Conservation (phyloP, 2,797 vertebrate genomes). For the Sebastes minor region DNA sequence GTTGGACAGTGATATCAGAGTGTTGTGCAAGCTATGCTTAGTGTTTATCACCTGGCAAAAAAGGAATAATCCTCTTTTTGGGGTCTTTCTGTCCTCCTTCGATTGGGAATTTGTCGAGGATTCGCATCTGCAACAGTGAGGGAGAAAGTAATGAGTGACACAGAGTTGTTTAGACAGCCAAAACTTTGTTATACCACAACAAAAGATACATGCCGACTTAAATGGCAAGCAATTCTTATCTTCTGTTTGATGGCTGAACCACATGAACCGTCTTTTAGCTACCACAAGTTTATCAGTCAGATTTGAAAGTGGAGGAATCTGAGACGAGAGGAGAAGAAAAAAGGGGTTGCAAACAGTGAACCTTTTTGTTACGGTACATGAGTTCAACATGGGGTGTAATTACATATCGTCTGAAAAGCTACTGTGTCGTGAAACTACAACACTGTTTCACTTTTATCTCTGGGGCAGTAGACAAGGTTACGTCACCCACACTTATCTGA, state of each 20-base stretch:
- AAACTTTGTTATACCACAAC: not conserved
- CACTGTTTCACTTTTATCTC: slow-evolving; percentile 59
- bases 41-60: slow-evolving; percentile 89
- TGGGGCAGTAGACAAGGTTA: slow-evolving; percentile 41
- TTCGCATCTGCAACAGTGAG: slow-evolving; percentile 87
- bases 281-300: slow-evolving; percentile 18
- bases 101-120: slow-evolving; percentile 96
- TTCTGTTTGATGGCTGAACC: slow-evolving; percentile 2
- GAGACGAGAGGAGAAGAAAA: slow-evolving; percentile 19
- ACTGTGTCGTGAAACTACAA: slow-evolving; percentile 39
- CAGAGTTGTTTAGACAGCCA: not conserved
- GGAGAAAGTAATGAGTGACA: not conserved
- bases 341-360: slow-evolving; percentile 9
- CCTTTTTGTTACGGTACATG: slow-evolving; percentile 41
- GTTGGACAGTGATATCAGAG: not conserved
- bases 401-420: slow-evolving; percentile 51
- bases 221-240: slow-evolving; percentile 1
- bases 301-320: slow-evolving; percentile 38
- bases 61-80: slow-evolving; percentile 95
- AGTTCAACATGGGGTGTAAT: slow-evolving; percentile 59
- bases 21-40: not conserved
- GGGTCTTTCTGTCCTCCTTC: slow-evolving; percentile 96
- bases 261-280: slow-evolving; percentile 21
- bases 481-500: slow-evolving; percentile 42
- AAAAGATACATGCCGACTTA: not conserved